Base-by-base conservation (phyloP, 92 coral and sea anemone genomes). In the Siderastrea radians region DNA sequence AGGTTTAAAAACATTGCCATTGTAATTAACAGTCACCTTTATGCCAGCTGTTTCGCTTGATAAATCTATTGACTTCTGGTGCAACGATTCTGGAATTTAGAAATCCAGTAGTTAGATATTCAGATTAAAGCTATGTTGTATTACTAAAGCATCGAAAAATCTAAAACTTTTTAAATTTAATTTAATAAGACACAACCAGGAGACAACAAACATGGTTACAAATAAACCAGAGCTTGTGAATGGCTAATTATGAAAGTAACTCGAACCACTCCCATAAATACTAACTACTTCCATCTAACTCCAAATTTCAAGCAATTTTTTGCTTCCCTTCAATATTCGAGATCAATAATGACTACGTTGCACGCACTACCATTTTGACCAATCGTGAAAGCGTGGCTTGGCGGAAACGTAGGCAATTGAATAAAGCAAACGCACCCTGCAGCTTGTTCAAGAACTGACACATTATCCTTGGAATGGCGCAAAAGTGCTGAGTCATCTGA, bases 381-480 rank as follows among this genome's bases (percentile, higher is more conserved):
- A 26, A 26, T 26, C 10, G 50, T 50, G 26, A 14, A 3, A 52
- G 26, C 2, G 68, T 38, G 16, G 47, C 68, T 59, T 59, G 49
- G 26, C 45, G 43, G 38, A 61, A 12, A 9, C 19, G 6, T 5
- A 45, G 69, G 4, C n/a, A 52, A 12, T 48, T 26, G 2, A 72
- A 48, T 17, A 26, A 3, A 7, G 45, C 1, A 47, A 15, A 8
- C 74, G 66, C 69, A 97, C 99, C 99, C 90, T 94, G 97, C 48
- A 97, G 91, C 75, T 88, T 84, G 94, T 87, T 90, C 63, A 97
- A 84, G 64, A 97, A 94, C 92, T 95, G 98, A 90, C 93, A 95
- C 77, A 97, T 70, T 8, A 88, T 92, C 53, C 66, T 77, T 6
- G 99, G 98, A 53, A 97, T 82, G 11, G 93, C 88, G 46, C 88